These are phyloP conservation scores for Meteorus cinctellus DNA, from an alignment of 2,888 invertebrate genomes.

Conservation along the genomic window DNA sequence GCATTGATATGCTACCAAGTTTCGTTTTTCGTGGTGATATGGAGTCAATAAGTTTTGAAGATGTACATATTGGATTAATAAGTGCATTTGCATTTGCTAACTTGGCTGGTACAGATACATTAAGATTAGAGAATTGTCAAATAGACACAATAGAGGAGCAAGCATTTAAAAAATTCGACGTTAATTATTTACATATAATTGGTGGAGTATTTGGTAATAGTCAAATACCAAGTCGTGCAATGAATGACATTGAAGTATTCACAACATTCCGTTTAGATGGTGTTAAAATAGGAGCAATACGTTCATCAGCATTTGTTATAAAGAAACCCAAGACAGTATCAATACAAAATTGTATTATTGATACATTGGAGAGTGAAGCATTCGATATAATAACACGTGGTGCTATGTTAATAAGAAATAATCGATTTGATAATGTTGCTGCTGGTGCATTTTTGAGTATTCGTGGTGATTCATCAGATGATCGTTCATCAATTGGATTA, in stretches of 20 bases:
- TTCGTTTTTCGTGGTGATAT: constrained; percentile 83
- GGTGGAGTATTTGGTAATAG: constrained; percentile 76
- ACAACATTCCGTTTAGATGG: constrained; percentile 80
- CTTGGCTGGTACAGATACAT: constrained; percentile 78
- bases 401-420: constrained; percentile 80
- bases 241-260: constrained; percentile 83
- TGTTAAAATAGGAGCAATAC: constrained; percentile 78
- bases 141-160: constrained; percentile 80
- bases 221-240: constrained; percentile 80
- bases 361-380: constrained; percentile 79
- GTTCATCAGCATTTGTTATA: constrained; percentile 82
- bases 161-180: constrained; percentile 86
- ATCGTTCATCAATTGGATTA: constrained; percentile 74
- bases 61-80: constrained; percentile 78
- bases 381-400: constrained; percentile 79
- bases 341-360: constrained; percentile 78
- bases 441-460: constrained; percentile 80
- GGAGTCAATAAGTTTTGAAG: constrained; percentile 80
- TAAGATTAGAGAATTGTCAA: constrained; percentile 79
- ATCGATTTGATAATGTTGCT: constrained; percentile 76
- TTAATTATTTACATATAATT: constrained; percentile 79
- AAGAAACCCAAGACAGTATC: constrained; percentile 78
- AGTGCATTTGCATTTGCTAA: constrained; percentile 85
- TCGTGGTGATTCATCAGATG: constrained; percentile 72
- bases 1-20: constrained; percentile 73